Percentiles rank a stretch among this genome's conserved stretches.
Evolutionary conservation across 2,113 vertebrate genomes (phyloP).

Genomic region (Halichoeres trimaculatus): DNA sequence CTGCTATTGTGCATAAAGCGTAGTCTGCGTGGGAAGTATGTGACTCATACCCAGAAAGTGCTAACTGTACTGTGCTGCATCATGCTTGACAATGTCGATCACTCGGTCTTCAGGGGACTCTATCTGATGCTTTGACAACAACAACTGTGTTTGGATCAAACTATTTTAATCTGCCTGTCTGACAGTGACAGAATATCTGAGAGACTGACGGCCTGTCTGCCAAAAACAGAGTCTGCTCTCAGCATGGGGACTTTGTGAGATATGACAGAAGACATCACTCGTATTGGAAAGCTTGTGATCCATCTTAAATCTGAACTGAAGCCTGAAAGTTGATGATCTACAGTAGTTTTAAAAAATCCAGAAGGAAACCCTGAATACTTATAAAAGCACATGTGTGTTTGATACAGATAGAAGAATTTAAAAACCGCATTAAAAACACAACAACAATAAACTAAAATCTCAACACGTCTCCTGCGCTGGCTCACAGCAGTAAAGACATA

Average conservation of each 20-base stretch:
- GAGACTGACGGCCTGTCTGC: slow-evolving; percentile 2
- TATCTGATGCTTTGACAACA: slow-evolving; percentile 65
- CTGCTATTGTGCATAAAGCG: slow-evolving; percentile 45
- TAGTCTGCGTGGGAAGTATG: slow-evolving; percentile 66
- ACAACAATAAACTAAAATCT: slow-evolving; percentile 26
- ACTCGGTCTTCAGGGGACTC: slow-evolving; percentile 26
- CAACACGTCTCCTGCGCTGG: background rate
- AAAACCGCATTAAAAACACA: slow-evolving; percentile 20
- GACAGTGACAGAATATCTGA: slow-evolving; percentile 18
- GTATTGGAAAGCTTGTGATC: background rate
- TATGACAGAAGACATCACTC: slow-evolving; percentile 5
- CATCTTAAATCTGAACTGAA: background rate
- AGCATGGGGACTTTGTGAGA: slow-evolving; percentile 8
- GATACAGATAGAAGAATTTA: slow-evolving; percentile 17
- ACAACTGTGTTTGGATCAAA: slow-evolving; percentile 44
- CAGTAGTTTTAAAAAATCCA: background rate
- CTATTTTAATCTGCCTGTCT: slow-evolving; percentile 40
- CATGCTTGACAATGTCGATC: slow-evolving; percentile 66
- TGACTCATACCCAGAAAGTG: slow-evolving; percentile 74
- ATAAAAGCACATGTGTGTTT: slow-evolving; percentile 8
- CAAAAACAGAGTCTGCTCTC: slow-evolving; percentile 13
- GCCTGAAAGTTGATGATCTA: slow-evolving; percentile 15
- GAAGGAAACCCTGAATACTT: slow-evolving; percentile 6
- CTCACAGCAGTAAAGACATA: background rate
- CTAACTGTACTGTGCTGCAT: slow-evolving; percentile 68